phyloP scores from a whole-genome alignment of 1,140 invertebrate species.

The Drosophila sturtevanti region DNA sequence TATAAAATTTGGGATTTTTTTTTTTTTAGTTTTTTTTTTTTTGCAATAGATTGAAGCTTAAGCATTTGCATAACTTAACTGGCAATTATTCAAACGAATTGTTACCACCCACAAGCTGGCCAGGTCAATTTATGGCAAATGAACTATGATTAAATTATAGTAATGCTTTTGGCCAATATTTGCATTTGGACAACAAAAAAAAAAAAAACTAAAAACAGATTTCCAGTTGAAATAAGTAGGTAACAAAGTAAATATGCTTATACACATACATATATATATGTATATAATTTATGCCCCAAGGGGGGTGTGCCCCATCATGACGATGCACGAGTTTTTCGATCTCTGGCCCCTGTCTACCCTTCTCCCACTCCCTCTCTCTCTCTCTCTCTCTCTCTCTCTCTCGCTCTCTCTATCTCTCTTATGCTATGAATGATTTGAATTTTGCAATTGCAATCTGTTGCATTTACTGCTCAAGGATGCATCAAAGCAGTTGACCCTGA shows the following conservation, averaged over 20 bases:
- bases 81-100: conserved; percentile 37
- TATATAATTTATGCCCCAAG: conserved; percentile 41
- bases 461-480: conserved; percentile 58
- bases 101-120: conserved; percentile 53
- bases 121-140: conserved; percentile 60
- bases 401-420: too few species aligned
- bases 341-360: too few species aligned
- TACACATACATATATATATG: background rate
- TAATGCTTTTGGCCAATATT: conserved; percentile 61
- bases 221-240: conserved; percentile 19
- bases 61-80: conserved; percentile 5
- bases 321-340: conserved; percentile 51
- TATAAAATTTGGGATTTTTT: too few species aligned
- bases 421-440: conserved; percentile 38
- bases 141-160: conserved; percentile 54
- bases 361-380: too few species aligned
- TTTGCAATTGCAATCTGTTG: conserved; percentile 47
- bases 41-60: too few species aligned
- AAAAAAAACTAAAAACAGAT: conserved; percentile 23
- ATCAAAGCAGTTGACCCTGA: conserved; percentile 59
- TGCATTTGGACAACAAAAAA: conserved; percentile 57
- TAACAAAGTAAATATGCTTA: too few species aligned
- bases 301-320: conserved; percentile 60
- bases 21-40: too few species aligned
- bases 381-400: too few species aligned